Evolutionary conservation across 2,888 invertebrate species (phyloP).

Genomic region (Drosophila meridionalis): DNA sequence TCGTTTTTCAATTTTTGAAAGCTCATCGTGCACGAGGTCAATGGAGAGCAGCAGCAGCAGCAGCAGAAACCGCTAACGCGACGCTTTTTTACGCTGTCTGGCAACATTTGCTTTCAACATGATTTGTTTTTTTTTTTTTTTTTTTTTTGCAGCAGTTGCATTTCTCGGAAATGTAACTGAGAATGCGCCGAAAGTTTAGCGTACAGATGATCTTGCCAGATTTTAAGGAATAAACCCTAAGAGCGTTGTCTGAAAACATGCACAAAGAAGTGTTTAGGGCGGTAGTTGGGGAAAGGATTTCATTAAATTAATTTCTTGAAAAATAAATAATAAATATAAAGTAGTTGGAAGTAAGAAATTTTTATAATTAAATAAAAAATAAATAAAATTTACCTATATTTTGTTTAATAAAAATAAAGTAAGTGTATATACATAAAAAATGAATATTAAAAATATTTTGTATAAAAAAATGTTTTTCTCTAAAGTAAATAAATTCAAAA

Average conservation of each 20-base stretch:
- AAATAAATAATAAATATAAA: background rate
- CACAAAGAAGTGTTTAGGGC: background rate
- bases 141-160: conserved; percentile 12
- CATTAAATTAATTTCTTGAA: background rate
- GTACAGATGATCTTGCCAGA: conserved; percentile 19
- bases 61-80: conserved; percentile 4
- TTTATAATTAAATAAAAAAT: background rate
- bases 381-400: too few relatives aligned
- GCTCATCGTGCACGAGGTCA: conserved; percentile 68
- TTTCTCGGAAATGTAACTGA: conserved; percentile 31
- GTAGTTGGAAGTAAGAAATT: background rate
- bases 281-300: too few relatives aligned
- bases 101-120: conserved; percentile 46
- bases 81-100: conserved; percentile 37
- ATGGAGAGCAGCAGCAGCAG: conserved; percentile 49
- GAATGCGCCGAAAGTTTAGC: conserved; percentile 6
- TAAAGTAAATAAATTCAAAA: too few relatives aligned
- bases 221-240: conserved; percentile 1
- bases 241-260: background rate
- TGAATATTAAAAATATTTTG: too few relatives aligned
- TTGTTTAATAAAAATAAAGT: too few relatives aligned
- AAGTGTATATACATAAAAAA: too few relatives aligned
- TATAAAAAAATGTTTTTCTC: too few relatives aligned
- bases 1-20: conserved; percentile 65
- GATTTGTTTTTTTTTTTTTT: conserved; percentile 5